A percentile compares a stretch with the other conserved stretches of the same genome.
Conservation (phyloP, 2,113 vertebrate genomes). For the Eptesicus fuscus region DNA sequence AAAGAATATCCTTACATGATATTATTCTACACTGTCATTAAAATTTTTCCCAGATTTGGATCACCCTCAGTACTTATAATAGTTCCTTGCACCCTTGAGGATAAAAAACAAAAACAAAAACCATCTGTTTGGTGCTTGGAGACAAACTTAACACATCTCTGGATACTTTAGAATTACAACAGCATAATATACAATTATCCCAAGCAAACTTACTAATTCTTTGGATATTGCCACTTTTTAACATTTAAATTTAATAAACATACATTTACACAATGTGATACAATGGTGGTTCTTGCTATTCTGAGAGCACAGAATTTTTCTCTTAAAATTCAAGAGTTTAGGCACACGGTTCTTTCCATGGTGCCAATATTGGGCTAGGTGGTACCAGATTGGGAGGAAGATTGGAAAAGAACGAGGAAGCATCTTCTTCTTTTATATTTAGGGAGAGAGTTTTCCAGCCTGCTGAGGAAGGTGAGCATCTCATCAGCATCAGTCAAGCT, state of each 20-base stretch:
- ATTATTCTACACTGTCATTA: too few relatives aligned
- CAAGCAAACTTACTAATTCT: too few relatives aligned
- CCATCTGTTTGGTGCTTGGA: too few relatives aligned
- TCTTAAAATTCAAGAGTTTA: neutral
- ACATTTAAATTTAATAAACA: neutral
- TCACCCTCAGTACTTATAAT: too few relatives aligned
- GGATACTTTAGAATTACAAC: too few relatives aligned
- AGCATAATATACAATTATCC: too few relatives aligned
- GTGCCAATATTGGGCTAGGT: neutral
- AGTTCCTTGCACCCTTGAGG: too few relatives aligned
- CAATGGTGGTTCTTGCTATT: neutral
- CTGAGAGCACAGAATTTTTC: neutral
- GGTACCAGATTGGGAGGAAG: neutral
- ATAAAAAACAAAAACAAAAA: too few relatives aligned
- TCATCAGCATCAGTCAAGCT: neutral
- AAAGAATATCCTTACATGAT: too few relatives aligned
- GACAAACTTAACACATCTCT: too few relatives aligned
- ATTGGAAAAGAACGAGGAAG: neutral
- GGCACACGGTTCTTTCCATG: neutral
- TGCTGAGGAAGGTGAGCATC: neutral
- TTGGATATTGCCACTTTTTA: neutral
- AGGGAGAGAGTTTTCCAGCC: neutral
- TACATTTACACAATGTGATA: neutral
- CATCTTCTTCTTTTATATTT: neutral
- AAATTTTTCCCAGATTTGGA: too few relatives aligned